Evolutionary conservation across 2,797 vertebrate species (phyloP).

Genomic region (Naso thynnoides): DNA sequence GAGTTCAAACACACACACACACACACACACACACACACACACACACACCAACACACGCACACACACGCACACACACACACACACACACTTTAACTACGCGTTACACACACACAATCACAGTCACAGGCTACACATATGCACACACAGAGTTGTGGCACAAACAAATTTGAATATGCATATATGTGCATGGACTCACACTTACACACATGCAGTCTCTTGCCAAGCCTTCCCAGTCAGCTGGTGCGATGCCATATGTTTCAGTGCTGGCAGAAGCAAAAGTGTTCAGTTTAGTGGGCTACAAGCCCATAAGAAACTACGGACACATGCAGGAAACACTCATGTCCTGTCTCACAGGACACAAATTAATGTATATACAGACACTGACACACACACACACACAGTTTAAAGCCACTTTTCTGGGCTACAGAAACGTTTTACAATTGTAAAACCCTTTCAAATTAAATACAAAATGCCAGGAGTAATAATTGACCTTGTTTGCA

Average conservation of each 20-base stretch:
- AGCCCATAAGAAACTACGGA: constrained; percentile 9
- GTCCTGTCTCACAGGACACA: not conserved
- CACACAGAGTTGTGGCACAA: constrained; percentile 2
- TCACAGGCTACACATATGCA: constrained; percentile 15
- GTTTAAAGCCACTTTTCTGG: not conserved
- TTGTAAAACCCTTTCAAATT: too few relatives aligned
- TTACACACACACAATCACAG: not conserved
- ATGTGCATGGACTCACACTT: constrained; percentile 19
- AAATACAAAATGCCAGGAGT: too few relatives aligned
- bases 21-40: constrained; percentile 6
- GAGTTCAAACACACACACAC: constrained; percentile 14
- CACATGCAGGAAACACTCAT: constrained; percentile 2
- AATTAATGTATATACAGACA: not conserved
- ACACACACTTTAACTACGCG: not conserved
- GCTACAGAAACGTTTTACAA: too few relatives aligned
- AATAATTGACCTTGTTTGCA: too few relatives aligned
- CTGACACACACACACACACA: not conserved
- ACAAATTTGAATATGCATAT: constrained; percentile 20
- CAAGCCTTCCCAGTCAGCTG: constrained; percentile 43
- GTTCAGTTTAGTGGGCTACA: constrained; percentile 12
- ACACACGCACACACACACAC: constrained; percentile 4
- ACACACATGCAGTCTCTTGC: constrained; percentile 36
- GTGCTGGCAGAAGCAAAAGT: constrained; percentile 29
- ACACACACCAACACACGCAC: constrained; percentile 13
- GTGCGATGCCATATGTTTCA: constrained; percentile 62